Base-by-base conservation (phyloP, 2,113 vertebrate genomes). In the Oryctolagus cuniculus region DNA sequence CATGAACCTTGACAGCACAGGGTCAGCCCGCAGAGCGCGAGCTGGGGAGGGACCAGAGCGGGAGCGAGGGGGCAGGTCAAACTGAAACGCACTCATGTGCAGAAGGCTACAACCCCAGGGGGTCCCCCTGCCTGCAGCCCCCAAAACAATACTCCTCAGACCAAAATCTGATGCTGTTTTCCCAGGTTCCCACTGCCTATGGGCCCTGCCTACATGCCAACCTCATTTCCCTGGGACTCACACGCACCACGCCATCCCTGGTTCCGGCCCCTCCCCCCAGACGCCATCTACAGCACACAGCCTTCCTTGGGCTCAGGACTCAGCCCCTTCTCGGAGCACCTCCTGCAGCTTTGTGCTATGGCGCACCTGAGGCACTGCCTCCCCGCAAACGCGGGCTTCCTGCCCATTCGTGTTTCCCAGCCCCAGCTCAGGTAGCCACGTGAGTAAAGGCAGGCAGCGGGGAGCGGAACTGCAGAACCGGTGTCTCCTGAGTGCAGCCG, bases 1-100 rank as follows among this genome's bases (percentile, higher is more conserved):
- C 3, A 1, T 96, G 96, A 96, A 95, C 96, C 96, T 86, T 63
- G 82, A 89, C 96, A 29, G 82, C 55, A n/a, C 27, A 1, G 4
- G 93, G 91, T 74, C 63, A 88, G 67, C 73, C 61, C 1, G 10
- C 13, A 5, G 49, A 86, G 87, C 21, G 19, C 55, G 3, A 58
- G 55, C 15, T 58, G 29, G 73, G n/a, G 67, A 25, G 58, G 24
- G 89, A 12, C 69, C 27, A 51, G 75, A 19, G 16, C 22, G 51
- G 31, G 49, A 16, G 25, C 49, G 77, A 73, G 38, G 31, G 49
- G 15, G 29, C 49, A 81, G 72, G 49, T 21, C 82, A 69, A n/a
- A 51, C 10, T 12, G 44, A 81, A 80, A 87, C 22, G 16, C 44
- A 74, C 83, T 63, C 63, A 27, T 25, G 6, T 2, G 74, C 90